A percentile compares a stretch with the other conserved stretches of the same genome.
These are phyloP conservation scores for Chrysopilus asiliformis DNA, from an alignment of 2,888 invertebrate species.

Conservation along the genomic window DNA sequence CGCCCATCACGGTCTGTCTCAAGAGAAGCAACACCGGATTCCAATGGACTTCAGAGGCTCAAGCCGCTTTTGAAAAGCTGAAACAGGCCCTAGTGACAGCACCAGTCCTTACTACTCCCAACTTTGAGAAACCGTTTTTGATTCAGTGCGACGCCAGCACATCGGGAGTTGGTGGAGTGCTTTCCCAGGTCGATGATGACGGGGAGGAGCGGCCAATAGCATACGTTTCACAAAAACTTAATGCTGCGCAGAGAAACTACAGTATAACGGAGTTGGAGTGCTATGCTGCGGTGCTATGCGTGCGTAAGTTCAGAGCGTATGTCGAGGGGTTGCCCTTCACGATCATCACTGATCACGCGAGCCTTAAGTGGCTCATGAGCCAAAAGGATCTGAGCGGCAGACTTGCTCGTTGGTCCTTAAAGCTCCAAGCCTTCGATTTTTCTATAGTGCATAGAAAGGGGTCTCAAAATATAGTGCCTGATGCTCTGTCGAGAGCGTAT, in stretches of 20 bases:
- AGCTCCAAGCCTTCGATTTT: conserved; percentile 16
- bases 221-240: conserved; percentile 6
- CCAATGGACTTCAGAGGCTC: neutral
- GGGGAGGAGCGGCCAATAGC: conserved; percentile 6
- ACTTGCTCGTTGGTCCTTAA: conserved; percentile 16
- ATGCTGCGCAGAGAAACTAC: conserved; percentile 11
- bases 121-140: conserved; percentile 1
- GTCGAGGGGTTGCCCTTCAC: conserved; percentile 16
- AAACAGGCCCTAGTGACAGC: neutral
- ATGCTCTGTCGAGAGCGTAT: conserved; percentile 17
- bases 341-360: too few relatives aligned
- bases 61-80: neutral
- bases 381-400: too few relatives aligned
- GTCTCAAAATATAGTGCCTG: conserved; percentile 17
- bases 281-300: conserved; percentile 7
- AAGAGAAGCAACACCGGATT: neutral
- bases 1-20: conserved; percentile 4
- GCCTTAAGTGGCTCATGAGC: too few relatives aligned
- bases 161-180: conserved; percentile 9
- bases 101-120: neutral
- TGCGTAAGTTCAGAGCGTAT: conserved; percentile 20
- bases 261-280: conserved; percentile 13
- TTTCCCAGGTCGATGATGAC: conserved; percentile 8
- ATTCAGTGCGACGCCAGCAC: conserved; percentile 10
- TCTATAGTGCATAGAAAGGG: conserved; percentile 19